These are phyloP conservation scores for Rhaphigaster nebulosa DNA, from an alignment of 2,888 invertebrate species.

Conservation along the genomic window DNA sequence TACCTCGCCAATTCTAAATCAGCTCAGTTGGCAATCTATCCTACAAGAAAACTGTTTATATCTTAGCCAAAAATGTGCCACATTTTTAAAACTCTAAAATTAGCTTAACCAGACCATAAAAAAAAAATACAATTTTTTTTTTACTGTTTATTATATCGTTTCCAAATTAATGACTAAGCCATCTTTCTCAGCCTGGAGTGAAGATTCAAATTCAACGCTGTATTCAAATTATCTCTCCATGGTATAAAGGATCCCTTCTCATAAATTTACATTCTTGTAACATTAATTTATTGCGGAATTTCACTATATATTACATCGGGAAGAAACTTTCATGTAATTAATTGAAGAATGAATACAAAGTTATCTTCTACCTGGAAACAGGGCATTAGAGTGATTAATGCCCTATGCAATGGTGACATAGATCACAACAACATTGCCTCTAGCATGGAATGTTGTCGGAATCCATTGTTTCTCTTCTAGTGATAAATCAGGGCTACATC, in stretches of 20 bases:
- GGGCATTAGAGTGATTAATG: not conserved
- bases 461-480: not conserved
- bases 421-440: not conserved
- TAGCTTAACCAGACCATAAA: too few relatives aligned
- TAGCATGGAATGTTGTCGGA: not conserved
- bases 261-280: not conserved
- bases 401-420: not conserved
- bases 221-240: not conserved
- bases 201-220: too few relatives aligned
- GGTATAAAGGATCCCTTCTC: not conserved
- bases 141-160: too few relatives aligned
- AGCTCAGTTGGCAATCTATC: too few relatives aligned
- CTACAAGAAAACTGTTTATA: too few relatives aligned
- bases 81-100: too few relatives aligned
- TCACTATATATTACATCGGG: not conserved
- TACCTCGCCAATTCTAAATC: too few relatives aligned
- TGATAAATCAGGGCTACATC: not conserved
- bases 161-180: too few relatives aligned
- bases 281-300: not conserved
- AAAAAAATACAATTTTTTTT: too few relatives aligned
- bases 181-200: too few relatives aligned
- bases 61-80: too few relatives aligned
- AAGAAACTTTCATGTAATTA: constrained; percentile 1
- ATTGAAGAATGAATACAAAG: constrained; percentile 11
- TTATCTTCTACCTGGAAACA: not conserved